These are phyloP conservation scores for Tiphia femorata DNA, from an alignment of 2,888 invertebrate genomes.

Conservation along the genomic window DNA sequence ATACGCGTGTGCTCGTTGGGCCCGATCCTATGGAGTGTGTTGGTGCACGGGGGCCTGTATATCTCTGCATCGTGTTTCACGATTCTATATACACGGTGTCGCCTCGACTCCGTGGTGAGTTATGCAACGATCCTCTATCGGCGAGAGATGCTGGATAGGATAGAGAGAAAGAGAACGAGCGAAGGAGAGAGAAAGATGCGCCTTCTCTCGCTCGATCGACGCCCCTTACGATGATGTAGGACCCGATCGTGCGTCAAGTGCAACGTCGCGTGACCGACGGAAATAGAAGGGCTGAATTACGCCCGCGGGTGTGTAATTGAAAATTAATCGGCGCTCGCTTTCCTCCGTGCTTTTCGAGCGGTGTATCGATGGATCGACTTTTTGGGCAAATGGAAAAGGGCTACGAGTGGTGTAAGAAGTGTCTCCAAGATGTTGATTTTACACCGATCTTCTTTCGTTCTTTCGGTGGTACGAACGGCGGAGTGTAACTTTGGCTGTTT, in stretches of 20 bases:
- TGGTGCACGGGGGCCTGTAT: too few relatives aligned
- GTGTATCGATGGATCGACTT: background rate
- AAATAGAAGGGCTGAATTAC: constrained; percentile 32
- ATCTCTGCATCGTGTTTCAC: too few relatives aligned
- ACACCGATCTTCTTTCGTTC: too few relatives aligned
- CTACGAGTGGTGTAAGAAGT: too few relatives aligned
- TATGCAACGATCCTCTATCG: constrained; percentile 10
- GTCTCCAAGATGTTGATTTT: too few relatives aligned
- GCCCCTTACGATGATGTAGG: constrained; percentile 20
- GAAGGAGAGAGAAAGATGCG: background rate
- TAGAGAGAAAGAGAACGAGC: background rate
- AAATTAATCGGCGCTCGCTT: constrained; percentile 33
- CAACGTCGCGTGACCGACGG: constrained; percentile 40
- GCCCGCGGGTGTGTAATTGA: constrained; percentile 32
- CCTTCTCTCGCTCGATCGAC: constrained; percentile 11
- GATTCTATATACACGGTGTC: constrained; percentile 11
- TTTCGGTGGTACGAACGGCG: too few relatives aligned
- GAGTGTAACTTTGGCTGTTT: too few relatives aligned
- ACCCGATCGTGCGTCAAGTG: constrained; percentile 39
- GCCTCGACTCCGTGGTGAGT: background rate
- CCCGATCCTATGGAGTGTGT: too few relatives aligned
- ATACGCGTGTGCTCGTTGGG: too few relatives aligned
- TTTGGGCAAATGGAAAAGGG: too few relatives aligned
- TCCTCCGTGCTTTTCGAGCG: constrained; percentile 15
- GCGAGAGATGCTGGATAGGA: background rate